Evolutionary conservation across 2,113 vertebrate species (phyloP), one percentile per base, ranked within the genome.

Genomic region (Dromas ardeola): DNA sequence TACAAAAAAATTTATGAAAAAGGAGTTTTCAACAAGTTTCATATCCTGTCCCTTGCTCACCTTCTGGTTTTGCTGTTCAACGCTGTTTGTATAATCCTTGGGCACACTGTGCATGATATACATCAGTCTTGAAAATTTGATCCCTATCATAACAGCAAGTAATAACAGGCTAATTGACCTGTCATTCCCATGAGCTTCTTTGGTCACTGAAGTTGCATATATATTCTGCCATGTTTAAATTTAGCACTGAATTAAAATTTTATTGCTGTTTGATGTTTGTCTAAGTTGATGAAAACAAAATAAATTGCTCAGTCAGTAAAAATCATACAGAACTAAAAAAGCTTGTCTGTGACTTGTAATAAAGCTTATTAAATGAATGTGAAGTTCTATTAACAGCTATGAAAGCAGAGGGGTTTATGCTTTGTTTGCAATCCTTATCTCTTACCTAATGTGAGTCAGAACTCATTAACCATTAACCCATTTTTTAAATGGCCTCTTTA

Each of bases 391-490:
- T 92, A 94, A 77, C 50, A 90, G 13, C 43, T 76, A 40, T 13
- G 11, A 90, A 84, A 91, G 65, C 1, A 2, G 21, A 23, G 10
- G 23, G 32, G 5, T 1, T 34, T 89, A 86, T 40, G 15, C 25
- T 81, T 91, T 81, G 36, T 92, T 96, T 88, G 49, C 61, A 61
- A 5, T 81, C 8, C 63, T 78, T 88, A 50, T 73, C 40, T 74
- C 43, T 67, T 69, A 52, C 21, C 29, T 81, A 86, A 77, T 21
- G 5, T 1, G 5, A 88, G n/a, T 66, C 50, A 67, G 59, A 90
- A 76, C 40, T 81, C 34, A 45, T 91, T 92, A 96, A 92, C 61
- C n/a, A 83, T 83, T 96, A 94, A 66, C 20, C 40, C 52, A 61
- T 59, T 88, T 66, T 89, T 76, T 84, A 92, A 78, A 86, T 40